Evolutionary conservation across 2,888 invertebrate species (phyloP).

Genomic region (Thecophora atra): DNA sequence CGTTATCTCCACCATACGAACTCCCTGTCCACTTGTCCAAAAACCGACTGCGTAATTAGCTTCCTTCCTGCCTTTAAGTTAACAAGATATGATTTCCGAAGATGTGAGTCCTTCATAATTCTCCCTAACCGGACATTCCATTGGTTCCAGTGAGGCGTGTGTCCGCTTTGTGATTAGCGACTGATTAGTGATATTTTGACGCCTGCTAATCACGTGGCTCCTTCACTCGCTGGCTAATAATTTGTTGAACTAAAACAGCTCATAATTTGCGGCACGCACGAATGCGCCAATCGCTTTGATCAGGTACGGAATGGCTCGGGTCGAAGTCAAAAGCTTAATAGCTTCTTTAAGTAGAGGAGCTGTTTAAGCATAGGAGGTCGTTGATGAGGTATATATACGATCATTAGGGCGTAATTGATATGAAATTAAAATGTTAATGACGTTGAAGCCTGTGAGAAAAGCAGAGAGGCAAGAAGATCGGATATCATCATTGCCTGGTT

Average conservation of each 20-base stretch:
- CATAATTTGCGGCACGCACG: slow-evolving; percentile 47
- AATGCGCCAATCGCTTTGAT: background rate
- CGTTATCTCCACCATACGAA: too few species aligned
- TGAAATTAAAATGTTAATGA: too few species aligned
- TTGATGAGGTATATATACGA: slow-evolving; percentile 1
- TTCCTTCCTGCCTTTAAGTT: background rate
- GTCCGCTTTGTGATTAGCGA: slow-evolving; percentile 50
- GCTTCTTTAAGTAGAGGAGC: background rate
- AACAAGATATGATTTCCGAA: slow-evolving; percentile 7
- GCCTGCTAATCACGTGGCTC: slow-evolving; percentile 42
- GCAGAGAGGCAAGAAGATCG: too few species aligned
- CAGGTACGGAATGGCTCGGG: background rate
- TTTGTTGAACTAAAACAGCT: slow-evolving; percentile 19
- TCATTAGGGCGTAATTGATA: background rate
- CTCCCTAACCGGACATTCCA: background rate
- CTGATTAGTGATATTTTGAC: slow-evolving; percentile 49
- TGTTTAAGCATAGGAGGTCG: background rate
- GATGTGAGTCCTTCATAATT: background rate
- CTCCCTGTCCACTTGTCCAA: background rate
- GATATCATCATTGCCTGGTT: too few species aligned
- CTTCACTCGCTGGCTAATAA: slow-evolving; percentile 23
- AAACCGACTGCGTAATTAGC: slow-evolving; percentile 7
- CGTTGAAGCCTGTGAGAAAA: too few species aligned
- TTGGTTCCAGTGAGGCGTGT: slow-evolving; percentile 21
- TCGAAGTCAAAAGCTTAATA: background rate